These are phyloP conservation scores for Gasteruption jaculator DNA, from an alignment of 2,888 invertebrate genomes.

Conservation along the genomic window DNA sequence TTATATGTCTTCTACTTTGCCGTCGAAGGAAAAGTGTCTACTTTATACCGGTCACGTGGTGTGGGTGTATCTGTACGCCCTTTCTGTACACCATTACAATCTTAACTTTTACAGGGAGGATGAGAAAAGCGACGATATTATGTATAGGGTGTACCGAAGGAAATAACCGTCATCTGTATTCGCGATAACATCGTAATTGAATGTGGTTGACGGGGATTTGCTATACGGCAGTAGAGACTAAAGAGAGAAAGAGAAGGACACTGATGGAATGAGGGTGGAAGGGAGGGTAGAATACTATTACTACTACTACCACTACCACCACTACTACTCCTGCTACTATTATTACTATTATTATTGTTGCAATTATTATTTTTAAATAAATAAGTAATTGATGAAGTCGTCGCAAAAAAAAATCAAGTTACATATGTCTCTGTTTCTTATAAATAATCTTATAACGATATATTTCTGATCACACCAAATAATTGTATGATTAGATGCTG, in stretches of 20 bases:
- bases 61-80: too few species aligned
- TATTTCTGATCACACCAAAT: too few species aligned
- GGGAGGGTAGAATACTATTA: too few species aligned
- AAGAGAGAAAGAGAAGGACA: conserved; percentile 10
- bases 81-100: too few species aligned
- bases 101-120: conserved; percentile 28
- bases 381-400: too few species aligned
- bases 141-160: conserved; percentile 53
- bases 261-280: conserved; percentile 11
- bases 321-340: conserved; percentile 11
- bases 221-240: conserved; percentile 33
- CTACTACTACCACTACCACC: conserved; percentile 17
- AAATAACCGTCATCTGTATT: conserved; percentile 54
- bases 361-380: too few species aligned
- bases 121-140: conserved; percentile 36
- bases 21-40: not conserved
- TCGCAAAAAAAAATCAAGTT: too few species aligned
- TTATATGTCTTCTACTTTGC: not conserved
- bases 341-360: too few species aligned
- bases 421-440: too few species aligned
- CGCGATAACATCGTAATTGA: conserved; percentile 54
- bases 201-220: conserved; percentile 53
- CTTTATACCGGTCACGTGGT: too few species aligned
- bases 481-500: too few species aligned
- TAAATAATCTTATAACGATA: too few species aligned